Base-by-base conservation (phyloP, 2,888 invertebrate species). In the Stratiomys singularior region DNA sequence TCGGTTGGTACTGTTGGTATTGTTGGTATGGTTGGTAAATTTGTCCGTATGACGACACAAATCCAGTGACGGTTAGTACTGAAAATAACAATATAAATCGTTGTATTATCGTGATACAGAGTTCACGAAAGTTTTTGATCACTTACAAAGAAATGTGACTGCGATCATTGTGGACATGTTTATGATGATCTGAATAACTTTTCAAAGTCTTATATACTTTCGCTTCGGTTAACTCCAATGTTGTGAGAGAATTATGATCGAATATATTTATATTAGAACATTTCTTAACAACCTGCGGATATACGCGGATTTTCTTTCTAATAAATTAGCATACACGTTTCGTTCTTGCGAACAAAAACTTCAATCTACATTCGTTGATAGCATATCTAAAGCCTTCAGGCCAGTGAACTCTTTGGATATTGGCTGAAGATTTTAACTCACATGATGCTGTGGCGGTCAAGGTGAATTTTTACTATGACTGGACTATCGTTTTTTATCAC, bases 171-270 rank as follows among this genome's bases (percentile, higher is more conserved):
- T 52, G 18, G 52, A 18, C 52, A 52, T 52, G 52, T 52, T 52
- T 52, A 52, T 52, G 15, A 52, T 52, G 52, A 18, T 52, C 52
- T 9, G 52, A 52, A 52, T 52, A 18, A 3, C 52, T 13, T 18
- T 18, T 13, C 52, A 52, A 52, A 9, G 52, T 52, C 52, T 52
- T 52, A 52, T 52, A 52, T 52, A 52, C 52, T 52, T 52, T 52
- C 52, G 52, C 52, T 13, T n/a, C 7, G 9, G 15, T 52, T 9
- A 9, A 5, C 37, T 37, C 5, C 9, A 37, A 37, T 37, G 9
- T 37, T 9, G 37, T 5, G 37, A 37, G 37, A 37, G 37, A 37
- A 37, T 5, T 37, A 37, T 37, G 3, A 37, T 37, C 9, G 37
- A 3, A 37, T 37, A 37, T 13, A n/a, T 52, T 18, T 52, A 52